A percentile compares a stretch with the other conserved stretches of the same genome.
These are phyloP conservation scores for Hemistola chrysoprasaria DNA, from an alignment of 2,888 invertebrate genomes.

Conservation along the genomic window DNA sequence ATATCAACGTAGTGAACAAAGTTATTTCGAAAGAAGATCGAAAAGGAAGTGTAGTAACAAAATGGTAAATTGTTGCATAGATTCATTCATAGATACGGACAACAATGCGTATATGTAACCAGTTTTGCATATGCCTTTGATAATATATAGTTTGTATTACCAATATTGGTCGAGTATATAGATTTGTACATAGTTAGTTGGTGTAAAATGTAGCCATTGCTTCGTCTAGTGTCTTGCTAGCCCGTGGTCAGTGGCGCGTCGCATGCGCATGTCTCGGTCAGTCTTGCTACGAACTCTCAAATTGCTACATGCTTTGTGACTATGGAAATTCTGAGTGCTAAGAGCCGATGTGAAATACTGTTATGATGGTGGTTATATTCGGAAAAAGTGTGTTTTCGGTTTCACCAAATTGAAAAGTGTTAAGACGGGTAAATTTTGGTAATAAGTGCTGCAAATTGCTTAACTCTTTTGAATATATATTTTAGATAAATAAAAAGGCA, in stretches of 20 bases:
- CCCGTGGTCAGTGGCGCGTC: conserved; percentile 62
- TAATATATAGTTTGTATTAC: conserved; percentile 10
- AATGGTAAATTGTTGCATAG: conserved; percentile 46
- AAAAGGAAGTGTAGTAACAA: conserved; percentile 31
- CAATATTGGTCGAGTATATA: conserved; percentile 1
- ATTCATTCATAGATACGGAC: conserved; percentile 41
- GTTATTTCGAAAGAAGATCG: conserved; percentile 22
- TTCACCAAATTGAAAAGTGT: background rate
- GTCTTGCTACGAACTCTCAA: conserved; percentile 45
- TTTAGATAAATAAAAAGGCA: too few relatives aligned
- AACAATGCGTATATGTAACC: conserved; percentile 7
- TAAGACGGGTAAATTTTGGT: background rate
- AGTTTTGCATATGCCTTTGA: conserved; percentile 3
- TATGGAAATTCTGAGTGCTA: conserved; percentile 11
- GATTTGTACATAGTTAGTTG: conserved; percentile 15
- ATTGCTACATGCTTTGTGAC: conserved; percentile 37
- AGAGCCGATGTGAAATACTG: conserved; percentile 7
- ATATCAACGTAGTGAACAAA: too few relatives aligned
- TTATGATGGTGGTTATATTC: conserved; percentile 1
- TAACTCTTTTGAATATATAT: too few relatives aligned
- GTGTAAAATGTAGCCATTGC: conserved; percentile 20
- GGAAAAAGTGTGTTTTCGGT: too few relatives aligned
- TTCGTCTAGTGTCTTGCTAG: conserved; percentile 42
- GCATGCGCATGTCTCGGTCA: conserved; percentile 53
- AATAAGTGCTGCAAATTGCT: too few relatives aligned